Base-by-base conservation (phyloP, 2,113 vertebrate genomes). In the Heterotis niloticus region DNA sequence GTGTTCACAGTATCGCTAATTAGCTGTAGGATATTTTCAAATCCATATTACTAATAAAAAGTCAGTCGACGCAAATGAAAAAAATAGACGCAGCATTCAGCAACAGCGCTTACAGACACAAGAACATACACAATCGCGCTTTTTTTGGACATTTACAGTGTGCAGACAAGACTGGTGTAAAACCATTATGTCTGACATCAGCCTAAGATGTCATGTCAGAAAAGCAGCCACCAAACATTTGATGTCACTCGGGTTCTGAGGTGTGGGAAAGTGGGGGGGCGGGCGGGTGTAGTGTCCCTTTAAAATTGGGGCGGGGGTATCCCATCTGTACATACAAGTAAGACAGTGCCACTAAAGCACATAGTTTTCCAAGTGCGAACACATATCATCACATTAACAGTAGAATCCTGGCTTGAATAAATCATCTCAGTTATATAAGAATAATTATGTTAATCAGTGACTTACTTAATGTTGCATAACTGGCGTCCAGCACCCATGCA, bases 401-500 rank as follows among this genome's bases (percentile, higher is more conserved):
- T 24, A 75, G 59, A 75, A 75, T 64, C 57, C 52, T 68, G 67
- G n/a, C 54, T 78, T 62, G 67, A 68, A 78, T 78, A 78, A 70
- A 78, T 78, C 29, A 78, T 71, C 77, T 62, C 52, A 78, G 77
- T 82, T 81, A 79, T 77, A 72, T 84, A 84, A 87, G 80, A 79
- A 24, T 65, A 75, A 71, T 68, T 75, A 78, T 81, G 82, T 76
- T 81, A 85, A 83, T 80, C 72, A 79, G 78, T 52, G 69, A 68
- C 66, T 82, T 83, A 69, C 75, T 83, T 81, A 80, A 85, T 79
- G 83, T 82, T 83, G 81, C 76, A 84, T 83, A 82, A 56, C 82
- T 85, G 84, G 84, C 82, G 86, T 86, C 86, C 83, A 82, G 84
- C 86, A 80, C 78, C 64, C 68, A 79, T 54, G 72, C 82, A 81